A percentile compares a stretch with the other conserved stretches of the same genome.
Conservation (phyloP, 2,797 vertebrate species). For the Clarias platycephalus region DNA sequence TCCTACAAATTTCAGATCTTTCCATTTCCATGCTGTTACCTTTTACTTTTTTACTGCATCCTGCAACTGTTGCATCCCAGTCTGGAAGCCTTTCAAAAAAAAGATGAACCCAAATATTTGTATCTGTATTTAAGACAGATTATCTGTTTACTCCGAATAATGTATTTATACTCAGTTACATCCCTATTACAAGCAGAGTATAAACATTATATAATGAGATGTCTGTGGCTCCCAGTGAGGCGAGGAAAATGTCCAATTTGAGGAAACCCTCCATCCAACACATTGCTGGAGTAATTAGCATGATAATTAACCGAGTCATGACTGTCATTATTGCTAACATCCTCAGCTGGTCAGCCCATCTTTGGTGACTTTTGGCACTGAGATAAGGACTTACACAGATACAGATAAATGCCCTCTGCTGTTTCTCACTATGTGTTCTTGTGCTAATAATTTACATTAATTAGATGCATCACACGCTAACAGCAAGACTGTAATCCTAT, state of each 20-base stretch:
- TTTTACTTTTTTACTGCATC: background rate
- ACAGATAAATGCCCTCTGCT: conserved; percentile 19
- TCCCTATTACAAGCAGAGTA: background rate
- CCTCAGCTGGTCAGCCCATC: conserved; percentile 15
- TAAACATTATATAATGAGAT: conserved; percentile 8
- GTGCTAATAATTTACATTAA: conserved; percentile 12
- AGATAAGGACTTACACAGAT: conserved; percentile 10
- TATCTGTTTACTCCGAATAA: background rate
- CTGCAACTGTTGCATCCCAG: background rate
- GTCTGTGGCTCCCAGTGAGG: background rate
- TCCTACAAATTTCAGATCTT: background rate
- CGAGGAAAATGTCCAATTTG: conserved; percentile 9
- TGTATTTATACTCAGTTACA: background rate
- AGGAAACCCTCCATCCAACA: conserved; percentile 22
- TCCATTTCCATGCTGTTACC: background rate
- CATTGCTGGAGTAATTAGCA: conserved; percentile 25
- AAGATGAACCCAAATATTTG: background rate
- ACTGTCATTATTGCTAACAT: conserved; percentile 36
- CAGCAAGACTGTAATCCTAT: conserved; percentile 2
- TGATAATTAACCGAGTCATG: conserved; percentile 42
- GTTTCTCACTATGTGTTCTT: background rate
- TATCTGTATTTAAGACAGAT: background rate
- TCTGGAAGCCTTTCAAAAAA: background rate
- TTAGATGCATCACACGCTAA: background rate
- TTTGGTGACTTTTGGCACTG: conserved; percentile 26